Base-by-base conservation (phyloP, 2,113 vertebrate species). In the Ceuthmochares aereus region DNA sequence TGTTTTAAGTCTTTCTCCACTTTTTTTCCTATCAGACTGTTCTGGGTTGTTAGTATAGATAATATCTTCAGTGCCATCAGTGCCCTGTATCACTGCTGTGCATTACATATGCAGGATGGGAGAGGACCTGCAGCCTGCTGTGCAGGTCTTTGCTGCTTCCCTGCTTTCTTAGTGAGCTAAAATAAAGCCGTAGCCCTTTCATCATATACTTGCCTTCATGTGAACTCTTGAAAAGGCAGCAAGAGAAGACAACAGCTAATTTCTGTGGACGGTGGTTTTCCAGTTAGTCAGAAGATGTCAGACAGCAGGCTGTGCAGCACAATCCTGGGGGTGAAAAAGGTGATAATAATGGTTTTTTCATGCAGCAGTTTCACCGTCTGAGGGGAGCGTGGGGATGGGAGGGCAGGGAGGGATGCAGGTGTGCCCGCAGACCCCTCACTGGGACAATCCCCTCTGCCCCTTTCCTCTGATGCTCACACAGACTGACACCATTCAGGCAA, bases 361-460 rank as follows among this genome's bases (percentile, higher is more conserved):
- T 4, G 29, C 29, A 21, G 47, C 23, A 18, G 25, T 45, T 23
- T 63, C 26, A 3, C 5, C 18, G 27, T 12, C 5, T 0, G 3
- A 59, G 73, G 30, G 54, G 26, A 54, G 8, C 1, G 0, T 32
- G 60, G 54, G 34, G 59, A 42, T 0, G 3, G 47, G 27, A 73
- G 47, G 32, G n/a, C 20, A 43, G 54, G 22, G 4, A 30, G 42
- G 45, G 49, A 27, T 1, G 2, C 12, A 10, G n/a, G 23, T 0
- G 0, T 22, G 37, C n/a, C 63, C 0, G 1, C 49, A 13, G 45
- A 60, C 58, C 45, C 34, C 42, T n/a, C 0, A 1, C 23, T 1
- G 8, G 62, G 32, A 47, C 2, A 12, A 16, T 11, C 20, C 12
- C 12, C 16, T 18, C 3, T 43, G 0, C 30, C 54, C 34, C 32